Base-by-base conservation (phyloP, 2,797 vertebrate species). In the Rhyacichthys aspro region DNA sequence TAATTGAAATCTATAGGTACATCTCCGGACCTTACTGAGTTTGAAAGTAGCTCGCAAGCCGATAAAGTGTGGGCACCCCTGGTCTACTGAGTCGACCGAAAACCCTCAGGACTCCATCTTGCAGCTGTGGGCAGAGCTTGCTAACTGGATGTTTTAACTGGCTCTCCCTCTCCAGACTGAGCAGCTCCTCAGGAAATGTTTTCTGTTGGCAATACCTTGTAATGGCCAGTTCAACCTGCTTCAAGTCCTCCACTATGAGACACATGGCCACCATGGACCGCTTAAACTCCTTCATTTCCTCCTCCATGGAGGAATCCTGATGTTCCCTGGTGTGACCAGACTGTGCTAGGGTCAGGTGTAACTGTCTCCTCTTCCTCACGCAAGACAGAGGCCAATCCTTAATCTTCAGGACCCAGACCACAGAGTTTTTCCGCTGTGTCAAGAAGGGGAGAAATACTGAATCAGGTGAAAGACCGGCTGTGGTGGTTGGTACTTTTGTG, bases 91-190 rank as follows among this genome's bases (percentile, higher is more conserved):
- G 48, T 8, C 56, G 17, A 12, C 48, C 48, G 9, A 43, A 43
- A 18, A 55, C 61, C 11, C 61, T 55, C 36, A 66, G n/a, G n/a
- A 66, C 4, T n/a, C 59, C 67, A 45, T 56, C 43, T 44, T 63
- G 15, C 8, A 69, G 3, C 32, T 44, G n/a, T 32, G 53, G 53
- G 12, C 45, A 28, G 11, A 69, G 33, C 34, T 37, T 62, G 7
- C 38, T 2, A 37, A 43, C 38, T 60, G 12, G 3, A 16, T 3
- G 2, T 23, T 8, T 52, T 23, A 23, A 23, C 19, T 2, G 19
- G 16, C 10, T 62, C 14, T 2, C 16, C 11, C 43, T 52, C 9
- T n/a, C 28, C 12, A 47, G 50, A 33, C 43, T 39, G 19, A 7
- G 6, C 5, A 56, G 19, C 23, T 56, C 45, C n/a, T 56, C 53